A percentile compares a stretch with the other conserved stretches of the same genome.
phyloP scores from a whole-genome alignment of 2,113 vertebrate species.

The Ammodytes marinus region DNA sequence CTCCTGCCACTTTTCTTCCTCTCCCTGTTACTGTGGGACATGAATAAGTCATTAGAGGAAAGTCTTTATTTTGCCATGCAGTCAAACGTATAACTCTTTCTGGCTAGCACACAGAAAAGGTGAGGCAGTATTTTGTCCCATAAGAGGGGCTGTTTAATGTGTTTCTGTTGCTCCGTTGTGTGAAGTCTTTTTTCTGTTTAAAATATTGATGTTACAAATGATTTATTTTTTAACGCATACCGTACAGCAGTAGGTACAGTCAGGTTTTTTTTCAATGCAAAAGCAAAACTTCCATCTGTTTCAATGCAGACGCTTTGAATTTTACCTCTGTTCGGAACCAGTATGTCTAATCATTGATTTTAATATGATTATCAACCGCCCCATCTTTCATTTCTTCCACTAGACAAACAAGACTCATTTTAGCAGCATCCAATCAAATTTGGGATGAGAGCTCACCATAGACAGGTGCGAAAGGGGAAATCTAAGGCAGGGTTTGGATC shows the following conservation, averaged over 20 bases:
- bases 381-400: neutral
- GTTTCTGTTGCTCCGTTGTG: conserved; percentile 28
- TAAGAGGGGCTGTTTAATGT: conserved; percentile 19
- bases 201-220: conserved; percentile 23
- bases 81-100: conserved; percentile 33
- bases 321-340: neutral
- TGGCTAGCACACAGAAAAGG: conserved; percentile 18
- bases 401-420: neutral
- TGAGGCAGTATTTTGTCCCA: neutral
- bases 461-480: neutral
- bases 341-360: neutral
- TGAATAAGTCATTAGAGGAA: conserved; percentile 64
- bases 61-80: conserved; percentile 15
- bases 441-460: neutral
- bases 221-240: conserved; percentile 1
- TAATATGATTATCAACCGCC: neutral
- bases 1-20: conserved; percentile 20
- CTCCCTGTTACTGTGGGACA: conserved; percentile 51
- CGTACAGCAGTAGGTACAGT: neutral
- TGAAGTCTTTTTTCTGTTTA: neutral
- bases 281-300: neutral
- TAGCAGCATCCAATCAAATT: neutral
- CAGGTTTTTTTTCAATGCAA: neutral
- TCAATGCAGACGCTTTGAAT: neutral
- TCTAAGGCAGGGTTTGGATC: neutral